A percentile compares a stretch with the other conserved stretches of the same genome.
phyloP scores from a whole-genome alignment of 37 sponge, comb jelly and placozoan species.

The Beroe forskalii region DNA sequence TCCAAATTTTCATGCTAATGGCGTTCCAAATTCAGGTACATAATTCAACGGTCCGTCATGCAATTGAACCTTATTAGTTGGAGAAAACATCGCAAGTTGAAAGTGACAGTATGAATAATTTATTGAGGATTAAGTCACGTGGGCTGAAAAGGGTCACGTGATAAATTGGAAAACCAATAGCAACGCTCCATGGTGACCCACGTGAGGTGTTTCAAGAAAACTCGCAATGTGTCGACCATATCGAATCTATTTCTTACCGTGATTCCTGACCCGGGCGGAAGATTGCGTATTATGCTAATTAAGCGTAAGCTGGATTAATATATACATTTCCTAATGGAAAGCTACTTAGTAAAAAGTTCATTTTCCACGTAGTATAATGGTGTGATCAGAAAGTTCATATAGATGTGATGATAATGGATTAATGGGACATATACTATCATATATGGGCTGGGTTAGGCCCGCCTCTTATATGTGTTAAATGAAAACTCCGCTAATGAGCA shows the following conservation, averaged over 20 bases:
- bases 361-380: background rate
- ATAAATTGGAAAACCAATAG: background rate
- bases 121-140: background rate
- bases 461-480: no score
- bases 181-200: background rate
- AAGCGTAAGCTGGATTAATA: background rate
- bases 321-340: background rate
- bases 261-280: background rate
- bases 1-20: constrained; percentile 54
- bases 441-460: background rate
- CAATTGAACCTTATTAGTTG: constrained; percentile 38
- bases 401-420: background rate
- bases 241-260: no score
- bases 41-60: constrained; percentile 21
- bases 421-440: no score
- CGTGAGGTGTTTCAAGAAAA: background rate
- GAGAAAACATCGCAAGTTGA: background rate
- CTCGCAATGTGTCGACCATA: background rate
- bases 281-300: background rate
- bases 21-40: constrained; percentile 33
- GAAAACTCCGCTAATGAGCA: no score
- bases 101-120: constrained; percentile 51
- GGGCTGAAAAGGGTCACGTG: background rate
- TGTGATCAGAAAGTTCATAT: background rate
- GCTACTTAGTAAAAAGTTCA: background rate